Evolutionary conservation across 2,113 vertebrate genomes (phyloP), one percentile per base, ranked within the genome.

Genomic region (Chaetodon auriga): DNA sequence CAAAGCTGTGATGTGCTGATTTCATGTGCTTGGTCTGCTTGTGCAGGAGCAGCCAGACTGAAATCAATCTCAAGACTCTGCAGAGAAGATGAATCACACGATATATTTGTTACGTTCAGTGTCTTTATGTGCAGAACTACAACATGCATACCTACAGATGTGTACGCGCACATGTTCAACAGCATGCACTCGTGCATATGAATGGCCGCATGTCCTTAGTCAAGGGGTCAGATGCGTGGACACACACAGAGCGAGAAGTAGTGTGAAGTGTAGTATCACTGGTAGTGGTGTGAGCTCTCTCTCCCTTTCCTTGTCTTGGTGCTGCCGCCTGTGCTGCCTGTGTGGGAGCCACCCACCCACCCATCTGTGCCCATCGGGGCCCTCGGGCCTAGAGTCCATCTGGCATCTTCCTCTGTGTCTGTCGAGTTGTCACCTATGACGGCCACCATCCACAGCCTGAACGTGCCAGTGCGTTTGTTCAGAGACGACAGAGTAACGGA

Each of bases 321-420:
- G 68, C 61, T 69, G 68, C 68, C 48, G 77, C 75, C 70, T 77
- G 82, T 78, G 66, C 84, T 71, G 83, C 64, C 77, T 84, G 90
- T 81, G 89, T 82, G 85, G 86, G 84, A 76, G 86, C 86, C 85
- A 92, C 94, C 95, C 94, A 95, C 94, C 90, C 85, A 68, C 85
- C 94, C 93, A 94, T 95, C 94, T 95, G 95, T 85, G 91, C 68
- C 90, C 87, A 83, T 87, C 53, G 46, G 81, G 82, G 73, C 90
- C 92, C 86, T 76, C 30, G 2, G 81, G 84, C 91, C 81, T 73
- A 58, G 82, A 81, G 89, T 91, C 93, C 92, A 93, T 95, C 94
- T 95, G 95, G 84, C 92, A 85, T 80, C 88, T 87, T 89, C 89
- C 90, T 87, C 84, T 77, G 84, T 90, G 94, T 95, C 95, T 94